Conservation (phyloP, 2,888 invertebrate genomes). For the Tachina fera region DNA sequence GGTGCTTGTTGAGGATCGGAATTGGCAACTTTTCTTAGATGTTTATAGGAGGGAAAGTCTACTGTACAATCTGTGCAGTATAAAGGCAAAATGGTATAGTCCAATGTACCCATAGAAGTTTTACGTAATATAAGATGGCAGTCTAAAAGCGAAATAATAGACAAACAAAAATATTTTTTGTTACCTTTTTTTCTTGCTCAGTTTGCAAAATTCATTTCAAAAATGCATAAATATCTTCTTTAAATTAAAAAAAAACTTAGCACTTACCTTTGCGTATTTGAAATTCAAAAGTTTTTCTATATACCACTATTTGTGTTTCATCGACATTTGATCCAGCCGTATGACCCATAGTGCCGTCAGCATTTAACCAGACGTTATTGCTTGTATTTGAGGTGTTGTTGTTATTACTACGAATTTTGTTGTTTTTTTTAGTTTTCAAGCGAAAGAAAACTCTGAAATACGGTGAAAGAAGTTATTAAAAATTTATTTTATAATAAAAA, state of each 20-base stretch:
- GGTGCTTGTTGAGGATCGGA: conserved; percentile 63
- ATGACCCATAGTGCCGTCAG: conserved; percentile 61
- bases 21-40: conserved; percentile 65
- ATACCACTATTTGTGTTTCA: conserved; percentile 73
- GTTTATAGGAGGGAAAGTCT: conserved; percentile 77
- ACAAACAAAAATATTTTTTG: neutral
- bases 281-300: conserved; percentile 75
- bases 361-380: conserved; percentile 58
- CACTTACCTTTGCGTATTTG: conserved; percentile 77
- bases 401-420: conserved; percentile 45
- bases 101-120: conserved; percentile 76
- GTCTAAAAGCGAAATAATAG: conserved; percentile 71
- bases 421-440: conserved; percentile 67
- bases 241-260: neutral
- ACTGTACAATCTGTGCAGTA: conserved; percentile 78
- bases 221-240: neutral
- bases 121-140: conserved; percentile 78
- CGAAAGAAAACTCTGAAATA: conserved; percentile 76
- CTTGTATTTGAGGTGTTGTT: conserved; percentile 28
- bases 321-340: conserved; percentile 64
- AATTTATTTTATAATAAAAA: neutral
- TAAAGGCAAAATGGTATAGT: conserved; percentile 78
- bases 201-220: neutral
- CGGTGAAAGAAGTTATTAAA: conserved; percentile 8
- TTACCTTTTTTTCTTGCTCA: neutral